Conservation (phyloP, 2,113 vertebrate genomes). For the Grantiella picta region DNA sequence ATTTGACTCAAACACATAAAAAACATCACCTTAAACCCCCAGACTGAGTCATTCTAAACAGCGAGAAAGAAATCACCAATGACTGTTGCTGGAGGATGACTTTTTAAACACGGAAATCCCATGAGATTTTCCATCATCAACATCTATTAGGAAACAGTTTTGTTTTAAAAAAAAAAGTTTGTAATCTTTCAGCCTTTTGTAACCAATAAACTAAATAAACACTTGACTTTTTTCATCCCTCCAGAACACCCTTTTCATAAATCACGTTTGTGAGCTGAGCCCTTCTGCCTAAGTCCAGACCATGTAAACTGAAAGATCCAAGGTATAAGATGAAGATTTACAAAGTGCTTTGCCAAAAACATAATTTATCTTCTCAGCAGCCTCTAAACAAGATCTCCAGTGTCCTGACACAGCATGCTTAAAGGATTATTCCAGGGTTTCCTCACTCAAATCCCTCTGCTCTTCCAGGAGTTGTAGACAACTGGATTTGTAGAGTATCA, state of each 20-base stretch:
- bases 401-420: background rate
- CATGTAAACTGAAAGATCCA: background rate
- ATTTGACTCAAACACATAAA: background rate
- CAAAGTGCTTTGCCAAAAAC: background rate
- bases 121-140: background rate
- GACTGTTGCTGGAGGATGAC: background rate
- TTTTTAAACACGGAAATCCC: background rate
- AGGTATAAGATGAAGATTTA: background rate
- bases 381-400: background rate
- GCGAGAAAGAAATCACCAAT: background rate
- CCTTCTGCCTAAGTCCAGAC: background rate
- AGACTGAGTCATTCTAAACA: background rate
- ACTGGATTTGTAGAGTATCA: background rate
- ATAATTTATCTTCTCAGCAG: background rate
- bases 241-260: background rate
- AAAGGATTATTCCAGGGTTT: background rate
- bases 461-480: background rate
- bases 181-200: background rate
- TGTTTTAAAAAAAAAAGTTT: background rate
- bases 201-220: background rate
- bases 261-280: background rate
- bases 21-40: background rate
- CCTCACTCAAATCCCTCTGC: background rate
- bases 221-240: background rate
- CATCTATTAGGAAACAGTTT: background rate